A percentile compares a stretch with the other conserved stretches of the same genome.
Conservation (phyloP, 2,113 vertebrate species). For the Edolisoma coerulescens region DNA sequence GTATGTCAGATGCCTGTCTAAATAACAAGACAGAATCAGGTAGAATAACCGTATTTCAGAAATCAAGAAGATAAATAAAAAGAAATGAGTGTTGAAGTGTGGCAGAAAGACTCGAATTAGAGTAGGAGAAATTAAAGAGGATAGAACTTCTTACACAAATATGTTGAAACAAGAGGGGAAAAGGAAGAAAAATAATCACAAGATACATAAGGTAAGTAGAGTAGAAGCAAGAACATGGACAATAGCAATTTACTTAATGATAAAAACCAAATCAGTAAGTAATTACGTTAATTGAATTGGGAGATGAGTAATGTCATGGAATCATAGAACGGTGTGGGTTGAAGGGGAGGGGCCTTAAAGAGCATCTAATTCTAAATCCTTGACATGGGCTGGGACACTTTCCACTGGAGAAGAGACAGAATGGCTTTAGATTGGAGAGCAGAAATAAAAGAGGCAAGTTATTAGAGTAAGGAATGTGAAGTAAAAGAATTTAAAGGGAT, state of each 20-base stretch:
- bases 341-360: not conserved
- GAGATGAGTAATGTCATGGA: not conserved
- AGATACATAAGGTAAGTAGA: not conserved
- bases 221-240: not conserved
- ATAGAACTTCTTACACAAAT: not conserved
- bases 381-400: not conserved
- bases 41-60: not conserved
- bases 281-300: not conserved
- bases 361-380: not conserved
- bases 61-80: not conserved
- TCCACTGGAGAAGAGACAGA: not conserved
- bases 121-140: not conserved
- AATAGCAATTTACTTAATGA: not conserved
- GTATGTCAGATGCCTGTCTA: not conserved
- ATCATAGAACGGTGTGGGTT: not conserved
- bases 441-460: not conserved
- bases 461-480: not conserved
- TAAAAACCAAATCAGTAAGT: not conserved
- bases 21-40: not conserved
- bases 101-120: not conserved
- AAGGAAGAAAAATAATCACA: not conserved
- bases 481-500: not conserved
- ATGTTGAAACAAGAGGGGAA: not conserved
- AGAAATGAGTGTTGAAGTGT: not conserved
- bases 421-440: not conserved